Percentiles rank a stretch among this genome's conserved stretches.
Evolutionary conservation across 2,888 invertebrate species (phyloP).

Genomic region (Agrotis segetum): DNA sequence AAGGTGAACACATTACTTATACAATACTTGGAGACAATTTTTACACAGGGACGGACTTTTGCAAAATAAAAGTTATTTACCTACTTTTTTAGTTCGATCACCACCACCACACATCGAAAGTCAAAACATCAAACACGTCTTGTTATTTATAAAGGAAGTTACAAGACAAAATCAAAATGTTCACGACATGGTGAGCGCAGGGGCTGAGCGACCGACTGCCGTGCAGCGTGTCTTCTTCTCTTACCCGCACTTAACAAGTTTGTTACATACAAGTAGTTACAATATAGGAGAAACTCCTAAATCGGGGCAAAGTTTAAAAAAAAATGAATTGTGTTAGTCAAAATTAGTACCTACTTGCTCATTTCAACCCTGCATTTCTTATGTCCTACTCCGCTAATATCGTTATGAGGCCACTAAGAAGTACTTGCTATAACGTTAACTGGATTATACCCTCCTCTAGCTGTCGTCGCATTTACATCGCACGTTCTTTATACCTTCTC

Average conservation of each 20-base stretch:
- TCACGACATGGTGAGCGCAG: too few species aligned
- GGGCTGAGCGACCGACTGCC: too few species aligned
- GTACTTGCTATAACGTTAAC: constrained; percentile 78
- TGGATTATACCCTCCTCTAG: constrained; percentile 75
- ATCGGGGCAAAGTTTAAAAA: too few species aligned
- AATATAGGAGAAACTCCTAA: too few species aligned
- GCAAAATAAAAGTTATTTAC: not conserved
- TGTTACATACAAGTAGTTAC: too few species aligned
- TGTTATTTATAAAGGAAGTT: not conserved
- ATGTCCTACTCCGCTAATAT: constrained; percentile 80
- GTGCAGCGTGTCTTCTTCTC: too few species aligned
- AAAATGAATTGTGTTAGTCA: too few species aligned
- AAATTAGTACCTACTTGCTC: constrained; percentile 1
- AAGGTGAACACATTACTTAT: constrained; percentile 82
- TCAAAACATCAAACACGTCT: not conserved
- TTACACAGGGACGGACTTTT: constrained; percentile 71
- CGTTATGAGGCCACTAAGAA: constrained; percentile 81
- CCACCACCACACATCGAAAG: not conserved
- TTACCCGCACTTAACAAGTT: too few species aligned
- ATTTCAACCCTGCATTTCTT: constrained; percentile 72
- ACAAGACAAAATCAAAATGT: too few species aligned
- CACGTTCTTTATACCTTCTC: constrained; percentile 6
- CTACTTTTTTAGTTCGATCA: too few species aligned
- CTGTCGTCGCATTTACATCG: constrained; percentile 53
- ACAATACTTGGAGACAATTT: constrained; percentile 60